phyloP scores from a whole-genome alignment of 2,113 vertebrate species.

The Cariama cristata region DNA sequence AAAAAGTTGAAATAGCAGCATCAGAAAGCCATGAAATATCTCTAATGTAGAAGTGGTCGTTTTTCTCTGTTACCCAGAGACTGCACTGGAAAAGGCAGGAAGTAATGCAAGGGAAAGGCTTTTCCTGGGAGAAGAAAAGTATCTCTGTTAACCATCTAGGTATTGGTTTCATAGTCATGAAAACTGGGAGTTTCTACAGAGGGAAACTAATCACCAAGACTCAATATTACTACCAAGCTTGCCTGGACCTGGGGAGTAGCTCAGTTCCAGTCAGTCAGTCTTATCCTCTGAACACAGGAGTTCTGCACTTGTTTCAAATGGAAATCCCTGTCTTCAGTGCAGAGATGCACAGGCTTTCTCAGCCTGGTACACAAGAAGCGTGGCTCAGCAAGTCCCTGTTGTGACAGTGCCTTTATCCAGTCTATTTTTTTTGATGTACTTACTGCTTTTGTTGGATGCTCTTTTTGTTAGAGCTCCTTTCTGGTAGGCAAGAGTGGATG shows the following conservation, averaged over 20 bases:
- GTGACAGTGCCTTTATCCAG: not conserved
- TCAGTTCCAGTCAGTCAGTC: not conserved
- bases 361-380: not conserved
- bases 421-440: not conserved
- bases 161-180: not conserved
- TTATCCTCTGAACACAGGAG: not conserved
- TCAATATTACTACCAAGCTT: not conserved
- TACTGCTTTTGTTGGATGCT: not conserved
- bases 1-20: not conserved
- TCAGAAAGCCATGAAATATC: not conserved
- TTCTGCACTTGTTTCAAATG: not conserved
- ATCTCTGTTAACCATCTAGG: not conserved
- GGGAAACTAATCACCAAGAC: not conserved
- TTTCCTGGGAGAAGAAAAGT: not conserved
- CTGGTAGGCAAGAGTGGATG: not conserved
- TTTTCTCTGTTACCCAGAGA: not conserved
- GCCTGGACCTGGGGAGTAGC: not conserved
- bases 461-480: not conserved
- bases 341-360: not conserved
- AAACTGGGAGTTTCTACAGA: not conserved
- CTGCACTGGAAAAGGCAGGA: not conserved
- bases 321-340: not conserved
- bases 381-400: not conserved
- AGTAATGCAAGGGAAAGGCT: not conserved
- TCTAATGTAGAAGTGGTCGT: not conserved